A percentile compares a stretch with the other conserved stretches of the same genome.
Evolutionary conservation across 2,113 vertebrate genomes (phyloP).

Genomic region (Mesoclemmys tuberculata): DNA sequence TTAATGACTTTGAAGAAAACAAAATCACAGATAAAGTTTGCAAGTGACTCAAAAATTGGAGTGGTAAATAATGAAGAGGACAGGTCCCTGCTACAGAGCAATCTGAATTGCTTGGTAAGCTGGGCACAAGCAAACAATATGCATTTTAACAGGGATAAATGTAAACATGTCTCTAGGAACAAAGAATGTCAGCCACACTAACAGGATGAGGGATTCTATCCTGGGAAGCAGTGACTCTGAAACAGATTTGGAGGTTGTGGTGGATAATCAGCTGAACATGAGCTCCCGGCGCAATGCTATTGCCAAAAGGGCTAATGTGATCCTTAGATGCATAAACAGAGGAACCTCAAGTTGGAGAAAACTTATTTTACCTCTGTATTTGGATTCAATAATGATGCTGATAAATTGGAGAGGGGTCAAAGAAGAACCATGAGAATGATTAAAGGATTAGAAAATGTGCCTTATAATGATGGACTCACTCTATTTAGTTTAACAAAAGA

Average conservation of each 20-base stretch:
- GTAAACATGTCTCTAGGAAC: neutral
- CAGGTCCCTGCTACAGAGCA: neutral
- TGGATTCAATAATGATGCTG: neutral
- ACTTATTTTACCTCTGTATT: neutral
- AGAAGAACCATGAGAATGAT: neutral
- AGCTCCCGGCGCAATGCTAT: neutral
- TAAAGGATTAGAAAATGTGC: neutral
- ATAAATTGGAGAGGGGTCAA: neutral
- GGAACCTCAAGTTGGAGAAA: neutral
- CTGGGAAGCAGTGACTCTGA: neutral
- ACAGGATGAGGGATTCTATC: neutral
- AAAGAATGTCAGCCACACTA: neutral
- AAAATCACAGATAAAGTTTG: neutral
- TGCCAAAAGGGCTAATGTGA: neutral
- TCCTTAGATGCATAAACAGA: neutral
- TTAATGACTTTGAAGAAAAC: neutral
- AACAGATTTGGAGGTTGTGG: neutral
- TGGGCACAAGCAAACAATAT: neutral
- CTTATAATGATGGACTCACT: neutral
- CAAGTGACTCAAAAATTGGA: neutral
- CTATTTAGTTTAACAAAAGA: neutral
- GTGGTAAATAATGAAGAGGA: neutral
- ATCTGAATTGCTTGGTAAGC: neutral
- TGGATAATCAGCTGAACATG: neutral
- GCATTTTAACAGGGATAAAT: neutral